Conservation (phyloP, 2,113 vertebrate species). For the Nyctereutes procyonoides region DNA sequence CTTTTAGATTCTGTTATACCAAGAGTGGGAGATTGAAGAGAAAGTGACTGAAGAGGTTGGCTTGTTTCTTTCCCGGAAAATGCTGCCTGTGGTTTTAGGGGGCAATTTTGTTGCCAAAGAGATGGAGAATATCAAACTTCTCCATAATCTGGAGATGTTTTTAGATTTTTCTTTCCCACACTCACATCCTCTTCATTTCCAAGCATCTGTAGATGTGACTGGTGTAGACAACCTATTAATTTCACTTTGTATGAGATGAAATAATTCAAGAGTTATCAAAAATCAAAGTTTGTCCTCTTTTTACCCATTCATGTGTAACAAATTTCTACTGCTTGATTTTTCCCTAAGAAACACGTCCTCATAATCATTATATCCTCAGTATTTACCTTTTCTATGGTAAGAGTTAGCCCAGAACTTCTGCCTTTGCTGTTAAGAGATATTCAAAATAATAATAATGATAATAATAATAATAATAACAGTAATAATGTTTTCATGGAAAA, state of each 20-base stretch:
- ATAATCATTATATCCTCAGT: background rate
- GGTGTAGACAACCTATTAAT: slow-evolving; percentile 21
- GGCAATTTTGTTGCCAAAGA: background rate
- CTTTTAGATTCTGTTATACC: background rate
- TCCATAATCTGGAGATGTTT: slow-evolving; percentile 29
- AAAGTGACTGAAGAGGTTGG: background rate
- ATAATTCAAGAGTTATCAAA: background rate
- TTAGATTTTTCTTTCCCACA: slow-evolving; percentile 56
- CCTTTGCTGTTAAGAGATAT: background rate
- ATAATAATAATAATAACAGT: background rate
- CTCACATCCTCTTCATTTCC: slow-evolving; percentile 36
- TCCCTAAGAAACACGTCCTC: background rate
- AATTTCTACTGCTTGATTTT: background rate
- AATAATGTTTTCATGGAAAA: background rate
- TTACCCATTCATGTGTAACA: background rate
- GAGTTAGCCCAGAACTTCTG: background rate
- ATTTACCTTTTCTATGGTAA: slow-evolving; percentile 2
- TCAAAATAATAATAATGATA: background rate
- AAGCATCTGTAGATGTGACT: background rate
- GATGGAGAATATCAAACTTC: background rate
- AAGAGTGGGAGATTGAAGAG: slow-evolving; percentile 28
- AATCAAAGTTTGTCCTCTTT: slow-evolving; percentile 9
- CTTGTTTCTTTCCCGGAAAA: slow-evolving; percentile 63
- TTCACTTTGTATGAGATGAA: background rate
- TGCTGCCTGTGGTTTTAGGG: background rate